Percentiles rank a stretch among this genome's conserved stretches.
These are phyloP conservation scores for Crambe crambe DNA, from an alignment of 37 sponge, comb jelly and placozoan species.

Conservation along the genomic window DNA sequence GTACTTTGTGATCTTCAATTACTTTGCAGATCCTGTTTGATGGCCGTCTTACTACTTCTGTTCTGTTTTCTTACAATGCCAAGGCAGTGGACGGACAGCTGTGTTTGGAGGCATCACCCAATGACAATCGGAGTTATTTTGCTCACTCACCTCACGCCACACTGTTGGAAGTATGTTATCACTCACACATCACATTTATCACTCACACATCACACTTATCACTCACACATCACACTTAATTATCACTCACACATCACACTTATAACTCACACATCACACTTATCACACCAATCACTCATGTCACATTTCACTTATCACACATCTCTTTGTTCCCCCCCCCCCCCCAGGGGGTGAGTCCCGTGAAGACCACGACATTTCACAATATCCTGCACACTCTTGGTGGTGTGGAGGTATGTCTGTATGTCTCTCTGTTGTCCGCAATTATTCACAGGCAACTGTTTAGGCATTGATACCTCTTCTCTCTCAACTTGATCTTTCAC, in stretches of 20 bases:
- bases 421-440: neutral
- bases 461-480: conserved; percentile 79
- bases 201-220: too few relatives aligned
- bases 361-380: conserved; percentile 71
- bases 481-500: conserved; percentile 71
- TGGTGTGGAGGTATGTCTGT: conserved; percentile 73
- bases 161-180: conserved; percentile 69
- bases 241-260: neutral
- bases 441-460: too few relatives aligned
- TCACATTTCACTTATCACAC: too few relatives aligned
- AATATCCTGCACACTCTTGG: conserved; percentile 83
- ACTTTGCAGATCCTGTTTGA: conserved; percentile 60
- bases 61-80: conserved; percentile 88
- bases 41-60: conserved; percentile 65
- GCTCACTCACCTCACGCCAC: conserved; percentile 91
- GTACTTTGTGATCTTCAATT: neutral
- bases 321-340: too few relatives aligned
- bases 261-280: too few relatives aligned
- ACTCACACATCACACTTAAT: neutral
- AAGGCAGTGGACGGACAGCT: conserved; percentile 93
- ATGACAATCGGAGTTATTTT: conserved; percentile 65
- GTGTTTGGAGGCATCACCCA: conserved; percentile 82
- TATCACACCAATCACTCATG: neutral
- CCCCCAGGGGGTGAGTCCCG: conserved; percentile 79
- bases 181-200: neutral